A percentile compares a stretch with the other conserved stretches of the same genome.
phyloP scores from a whole-genome alignment of 2,797 vertebrate species.

The Syndactyla subalaris region DNA sequence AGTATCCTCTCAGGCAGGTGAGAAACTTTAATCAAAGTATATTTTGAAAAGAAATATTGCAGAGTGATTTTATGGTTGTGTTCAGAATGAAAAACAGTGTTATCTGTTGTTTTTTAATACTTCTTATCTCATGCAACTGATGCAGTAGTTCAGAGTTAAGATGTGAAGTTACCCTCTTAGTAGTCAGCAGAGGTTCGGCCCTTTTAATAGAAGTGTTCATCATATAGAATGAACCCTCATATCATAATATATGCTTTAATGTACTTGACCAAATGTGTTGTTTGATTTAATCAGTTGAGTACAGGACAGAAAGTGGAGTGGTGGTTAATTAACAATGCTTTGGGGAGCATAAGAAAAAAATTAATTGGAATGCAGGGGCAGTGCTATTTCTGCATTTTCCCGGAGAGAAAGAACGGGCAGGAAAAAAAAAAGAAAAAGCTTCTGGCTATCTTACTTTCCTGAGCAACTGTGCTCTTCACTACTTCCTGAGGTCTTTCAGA shows the following conservation, averaged over 20 bases:
- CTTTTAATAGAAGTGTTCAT: neutral
- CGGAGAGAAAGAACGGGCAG: neutral
- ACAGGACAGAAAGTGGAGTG: neutral
- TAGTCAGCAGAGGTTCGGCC: neutral
- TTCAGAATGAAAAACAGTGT: neutral
- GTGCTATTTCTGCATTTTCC: neutral
- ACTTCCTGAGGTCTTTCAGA: neutral
- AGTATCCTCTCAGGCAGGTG: neutral
- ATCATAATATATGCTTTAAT: neutral
- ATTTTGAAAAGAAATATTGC: neutral
- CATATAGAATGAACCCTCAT: neutral
- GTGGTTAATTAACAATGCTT: neutral
- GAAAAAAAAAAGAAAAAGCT: neutral
- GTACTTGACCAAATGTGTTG: neutral
- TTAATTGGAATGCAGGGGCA: neutral
- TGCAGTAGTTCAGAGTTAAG: neutral
- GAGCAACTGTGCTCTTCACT: neutral
- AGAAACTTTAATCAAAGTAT: neutral
- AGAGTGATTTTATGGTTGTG: neutral
- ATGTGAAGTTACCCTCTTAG: neutral
- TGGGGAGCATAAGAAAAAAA: neutral
- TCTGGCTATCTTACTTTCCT: neutral
- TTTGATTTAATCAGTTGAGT: neutral
- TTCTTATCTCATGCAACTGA: neutral
- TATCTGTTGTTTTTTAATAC: neutral